Evolutionary conservation across 2,888 invertebrate genomes (phyloP), one percentile per base, ranked within the genome.

Genomic region (Parapristionchus giblindavisi): DNA sequence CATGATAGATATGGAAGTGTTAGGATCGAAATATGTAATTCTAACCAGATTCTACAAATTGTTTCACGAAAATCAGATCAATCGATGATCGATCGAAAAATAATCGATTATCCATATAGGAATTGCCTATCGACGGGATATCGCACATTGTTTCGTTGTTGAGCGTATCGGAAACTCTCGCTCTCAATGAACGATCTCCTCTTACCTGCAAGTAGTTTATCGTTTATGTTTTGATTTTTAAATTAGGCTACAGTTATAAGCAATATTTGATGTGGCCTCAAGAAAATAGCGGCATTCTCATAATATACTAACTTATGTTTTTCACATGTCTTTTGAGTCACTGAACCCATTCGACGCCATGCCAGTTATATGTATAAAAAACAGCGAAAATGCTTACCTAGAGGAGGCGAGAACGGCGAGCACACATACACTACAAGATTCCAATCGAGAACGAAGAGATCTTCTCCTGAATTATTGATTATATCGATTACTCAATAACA

Each of bases 371-470:
- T 61, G 61, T 32, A 8, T 27, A 32, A 51, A 17, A 68, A 65
- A 14, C 27, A 65, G 6, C 17, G 27, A 14, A 40, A 11, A 38
- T 17, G 27, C 73, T 61, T 1, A 73, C 73, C 61, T 1, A 73
- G 48, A 5, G 73, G 60, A 60, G 73, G 73, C 34, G 73, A 73
- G 38, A 73, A 38, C 27, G 81, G 77, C 8, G 80, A 75, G 73
- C 81, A 83, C 8, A 81, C 79, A 61, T 80, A 83, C 4, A 80
- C 81, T 32, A 83, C 79, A 27, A 83, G 65, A 70, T 83, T 83
- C 83, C 83, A 83, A 56, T 83, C 83, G 61, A 83, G 77, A 71
- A 78, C 77, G 81, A 83, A 81, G 66, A 81, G 81, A 77, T 83
- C 83, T 61, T 81, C 80, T 11, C 83, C 80, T n/a, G n/a, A n/a